phyloP scores from a whole-genome alignment of 2,113 vertebrate species.

The Cricetomys ansorgei region DNA sequence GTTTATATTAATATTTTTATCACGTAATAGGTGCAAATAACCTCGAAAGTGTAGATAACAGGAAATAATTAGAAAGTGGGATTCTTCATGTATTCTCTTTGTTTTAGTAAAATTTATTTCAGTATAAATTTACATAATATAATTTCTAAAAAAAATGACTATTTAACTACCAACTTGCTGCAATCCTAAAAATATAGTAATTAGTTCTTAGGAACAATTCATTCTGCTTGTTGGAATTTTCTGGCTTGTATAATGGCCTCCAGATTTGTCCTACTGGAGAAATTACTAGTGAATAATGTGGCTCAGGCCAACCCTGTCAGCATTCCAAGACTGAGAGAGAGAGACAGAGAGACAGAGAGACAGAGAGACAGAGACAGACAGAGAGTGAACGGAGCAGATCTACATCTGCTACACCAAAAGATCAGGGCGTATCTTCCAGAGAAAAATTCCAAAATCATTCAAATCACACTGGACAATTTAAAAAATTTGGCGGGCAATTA shows the following conservation, averaged over 20 bases:
- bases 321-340: background rate
- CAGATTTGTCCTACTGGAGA: background rate
- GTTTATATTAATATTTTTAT: background rate
- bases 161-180: background rate
- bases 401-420: background rate
- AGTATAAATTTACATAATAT: background rate
- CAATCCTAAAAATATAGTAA: background rate
- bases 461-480: background rate
- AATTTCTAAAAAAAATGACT: conserved; percentile 8
- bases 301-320: background rate
- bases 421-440: background rate
- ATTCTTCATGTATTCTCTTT: background rate
- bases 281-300: background rate
- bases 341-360: too few relatives aligned
- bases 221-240: background rate
- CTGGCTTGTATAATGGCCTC: accelerated
- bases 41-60: background rate
- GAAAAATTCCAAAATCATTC: background rate
- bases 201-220: background rate
- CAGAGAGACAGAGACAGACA: background rate
- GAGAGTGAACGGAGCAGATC: background rate
- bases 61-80: background rate
- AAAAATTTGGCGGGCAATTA: conserved; percentile 28
- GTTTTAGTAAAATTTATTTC: background rate
- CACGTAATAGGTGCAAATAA: background rate